A percentile compares a stretch with the other conserved stretches of the same genome.
phyloP scores from a whole-genome alignment of 2,888 invertebrate genomes.

The Lapara coniferarum region DNA sequence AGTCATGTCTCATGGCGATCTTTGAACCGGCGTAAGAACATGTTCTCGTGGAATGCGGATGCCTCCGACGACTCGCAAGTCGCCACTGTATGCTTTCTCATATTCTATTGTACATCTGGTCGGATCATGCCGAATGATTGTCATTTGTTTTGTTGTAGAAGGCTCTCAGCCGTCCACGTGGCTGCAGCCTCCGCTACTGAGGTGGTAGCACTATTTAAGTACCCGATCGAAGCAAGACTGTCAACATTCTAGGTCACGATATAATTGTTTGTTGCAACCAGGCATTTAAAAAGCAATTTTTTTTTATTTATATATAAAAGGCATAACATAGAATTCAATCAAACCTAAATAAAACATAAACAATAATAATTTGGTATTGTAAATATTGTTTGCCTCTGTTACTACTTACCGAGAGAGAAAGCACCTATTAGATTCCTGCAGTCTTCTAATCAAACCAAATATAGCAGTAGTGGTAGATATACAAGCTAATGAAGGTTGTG shows the following conservation, averaged over 20 bases:
- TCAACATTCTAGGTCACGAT: background rate
- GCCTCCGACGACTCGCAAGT: conserved; percentile 68
- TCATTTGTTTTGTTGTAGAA: conserved; percentile 17
- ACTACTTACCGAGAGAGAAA: too few species aligned
- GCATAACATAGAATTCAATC: too few species aligned
- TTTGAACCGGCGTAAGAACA: conserved; percentile 60
- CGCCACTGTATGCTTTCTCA: conserved; percentile 56
- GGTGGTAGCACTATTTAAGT: background rate
- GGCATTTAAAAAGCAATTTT: too few species aligned
- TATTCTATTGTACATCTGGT: conserved; percentile 37
- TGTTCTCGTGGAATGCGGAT: conserved; percentile 77
- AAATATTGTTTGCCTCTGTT: too few species aligned
- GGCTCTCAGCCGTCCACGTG: background rate
- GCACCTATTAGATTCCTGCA: too few species aligned
- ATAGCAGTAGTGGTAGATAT: too few species aligned
- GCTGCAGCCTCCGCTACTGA: background rate
- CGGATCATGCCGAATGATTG: conserved; percentile 28
- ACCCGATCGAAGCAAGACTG: background rate
- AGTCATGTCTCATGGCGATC: conserved; percentile 69
- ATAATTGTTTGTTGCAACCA: background rate
- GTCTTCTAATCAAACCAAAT: too few species aligned
- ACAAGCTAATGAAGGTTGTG: too few species aligned
- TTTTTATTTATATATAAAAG: too few species aligned
- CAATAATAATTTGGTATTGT: too few species aligned
- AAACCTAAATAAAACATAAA: too few species aligned